These are phyloP conservation scores for Cosmia pyralina DNA, from an alignment of 2,888 invertebrate species.

Conservation along the genomic window DNA sequence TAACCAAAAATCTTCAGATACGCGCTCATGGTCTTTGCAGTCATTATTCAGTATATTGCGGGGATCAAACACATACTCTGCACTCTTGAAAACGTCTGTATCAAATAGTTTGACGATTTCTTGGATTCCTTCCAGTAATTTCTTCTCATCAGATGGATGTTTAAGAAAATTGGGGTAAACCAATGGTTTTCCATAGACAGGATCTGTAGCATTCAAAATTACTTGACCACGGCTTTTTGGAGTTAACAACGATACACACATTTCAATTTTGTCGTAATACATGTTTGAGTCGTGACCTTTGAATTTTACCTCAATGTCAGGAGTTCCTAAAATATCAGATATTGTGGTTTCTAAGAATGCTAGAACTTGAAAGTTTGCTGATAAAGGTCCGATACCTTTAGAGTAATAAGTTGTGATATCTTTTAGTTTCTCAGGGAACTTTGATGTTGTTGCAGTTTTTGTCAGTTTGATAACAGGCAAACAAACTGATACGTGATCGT, in stretches of 20 bases:
- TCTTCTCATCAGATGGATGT: conserved; percentile 80
- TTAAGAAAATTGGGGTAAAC: conserved; percentile 87
- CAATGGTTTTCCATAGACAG: conserved; percentile 82
- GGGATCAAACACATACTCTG: conserved; percentile 84
- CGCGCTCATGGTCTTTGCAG: conserved; percentile 82
- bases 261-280: conserved; percentile 86
- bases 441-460: conserved; percentile 80
- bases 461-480: conserved; percentile 83
- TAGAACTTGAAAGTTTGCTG: conserved; percentile 86
- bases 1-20: conserved; percentile 84
- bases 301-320: conserved; percentile 86
- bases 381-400: conserved; percentile 83
- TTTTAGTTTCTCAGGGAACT: conserved; percentile 83
- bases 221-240: conserved; percentile 86
- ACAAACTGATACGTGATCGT: conserved; percentile 86
- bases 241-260: conserved; percentile 84
- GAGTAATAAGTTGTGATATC: conserved; percentile 85
- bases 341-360: conserved; percentile 83
- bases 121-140: conserved; percentile 84
- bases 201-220: conserved; percentile 82
- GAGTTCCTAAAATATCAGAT: conserved; percentile 82
- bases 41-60: conserved; percentile 82
- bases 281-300: conserved; percentile 86
- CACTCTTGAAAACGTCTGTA: conserved; percentile 84
- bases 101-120: conserved; percentile 85